Conservation (phyloP, 2,797 vertebrate genomes). For the Gallinago stenura region DNA sequence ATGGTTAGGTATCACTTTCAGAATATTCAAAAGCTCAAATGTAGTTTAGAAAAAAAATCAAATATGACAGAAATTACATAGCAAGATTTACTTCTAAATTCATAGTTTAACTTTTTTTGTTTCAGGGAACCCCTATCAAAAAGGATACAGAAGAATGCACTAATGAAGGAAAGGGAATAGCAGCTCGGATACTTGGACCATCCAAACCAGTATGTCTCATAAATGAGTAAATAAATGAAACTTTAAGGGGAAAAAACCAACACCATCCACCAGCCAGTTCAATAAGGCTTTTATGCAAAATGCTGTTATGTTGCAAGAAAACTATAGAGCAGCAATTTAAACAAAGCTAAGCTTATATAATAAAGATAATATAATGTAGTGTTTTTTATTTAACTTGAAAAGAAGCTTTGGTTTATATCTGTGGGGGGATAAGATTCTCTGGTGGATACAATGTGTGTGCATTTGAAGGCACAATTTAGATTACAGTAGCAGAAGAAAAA, state of each 20-base stretch:
- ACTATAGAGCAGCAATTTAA: not conserved
- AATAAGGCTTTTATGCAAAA: not conserved
- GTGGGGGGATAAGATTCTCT: not conserved
- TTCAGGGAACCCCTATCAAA: constrained; percentile 86
- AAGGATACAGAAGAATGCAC: constrained; percentile 92
- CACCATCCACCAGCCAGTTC: not conserved
- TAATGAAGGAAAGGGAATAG: constrained; percentile 93
- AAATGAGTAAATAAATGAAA: not conserved
- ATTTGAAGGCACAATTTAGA: not conserved
- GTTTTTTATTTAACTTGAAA: not conserved
- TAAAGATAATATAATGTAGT: not conserved
- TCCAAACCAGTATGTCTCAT: constrained; percentile 90
- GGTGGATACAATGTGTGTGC: not conserved
- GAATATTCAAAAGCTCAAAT: not conserved
- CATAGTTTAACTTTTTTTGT: not conserved
- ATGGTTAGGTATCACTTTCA: not conserved
- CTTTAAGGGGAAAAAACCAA: not conserved
- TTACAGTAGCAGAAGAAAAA: not conserved
- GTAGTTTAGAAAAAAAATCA: not conserved
- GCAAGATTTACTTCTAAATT: not conserved
- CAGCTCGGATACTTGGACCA: constrained; percentile 92
- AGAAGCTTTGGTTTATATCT: not conserved
- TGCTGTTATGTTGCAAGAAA: not conserved
- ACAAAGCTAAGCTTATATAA: not conserved
- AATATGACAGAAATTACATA: not conserved